These are phyloP conservation scores for Chrysodeixis includens DNA, from an alignment of 2,888 invertebrate species.

Conservation along the genomic window DNA sequence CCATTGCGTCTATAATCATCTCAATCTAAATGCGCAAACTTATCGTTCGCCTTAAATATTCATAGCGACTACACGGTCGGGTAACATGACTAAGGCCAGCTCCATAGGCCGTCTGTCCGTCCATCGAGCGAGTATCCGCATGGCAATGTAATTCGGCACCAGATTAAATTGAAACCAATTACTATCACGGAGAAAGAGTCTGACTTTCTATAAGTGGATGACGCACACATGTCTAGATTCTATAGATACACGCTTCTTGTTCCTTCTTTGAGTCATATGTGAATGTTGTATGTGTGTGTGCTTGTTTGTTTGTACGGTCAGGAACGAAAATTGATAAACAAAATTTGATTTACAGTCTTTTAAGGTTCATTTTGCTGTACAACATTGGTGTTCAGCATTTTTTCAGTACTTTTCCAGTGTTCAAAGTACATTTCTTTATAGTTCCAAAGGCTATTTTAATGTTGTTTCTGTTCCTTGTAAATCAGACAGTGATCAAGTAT, in stretches of 20 bases:
- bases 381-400: no score
- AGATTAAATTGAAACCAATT: conserved; percentile 49
- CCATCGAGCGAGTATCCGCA: conserved; percentile 40
- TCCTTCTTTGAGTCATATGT: background rate
- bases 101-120: background rate
- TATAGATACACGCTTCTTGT: background rate
- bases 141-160: conserved; percentile 40
- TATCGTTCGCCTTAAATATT: conserved; percentile 39
- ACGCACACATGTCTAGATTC: background rate
- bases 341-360: no score
- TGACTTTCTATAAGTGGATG: background rate
- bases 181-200: conserved; percentile 7
- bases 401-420: no score
- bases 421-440: no score
- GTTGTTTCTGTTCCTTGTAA: no score
- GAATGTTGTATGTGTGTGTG: background rate
- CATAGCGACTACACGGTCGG: conserved; percentile 35
- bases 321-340: no score
- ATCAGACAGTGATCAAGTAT: background rate
- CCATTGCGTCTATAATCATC: conserved; percentile 14
- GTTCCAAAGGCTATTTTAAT: no score
- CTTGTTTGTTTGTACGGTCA: background rate
- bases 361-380: no score
- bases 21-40: conserved; percentile 36
- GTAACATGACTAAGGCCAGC: conserved; percentile 12